Conservation (phyloP, 2,888 invertebrate species). For the Acanthosepion esculentum region DNA sequence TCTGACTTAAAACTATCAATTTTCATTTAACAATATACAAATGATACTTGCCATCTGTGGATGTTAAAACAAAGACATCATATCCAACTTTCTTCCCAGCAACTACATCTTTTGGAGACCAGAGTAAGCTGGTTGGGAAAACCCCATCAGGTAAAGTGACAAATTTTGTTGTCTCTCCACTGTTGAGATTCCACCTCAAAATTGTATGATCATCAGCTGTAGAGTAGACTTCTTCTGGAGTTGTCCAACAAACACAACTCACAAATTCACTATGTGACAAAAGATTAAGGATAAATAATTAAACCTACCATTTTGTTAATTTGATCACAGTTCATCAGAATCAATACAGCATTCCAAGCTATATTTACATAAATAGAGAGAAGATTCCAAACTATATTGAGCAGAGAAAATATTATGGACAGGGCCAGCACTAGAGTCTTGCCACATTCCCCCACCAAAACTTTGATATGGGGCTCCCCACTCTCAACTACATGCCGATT, state of each 20-base stretch:
- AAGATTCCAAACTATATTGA: not conserved
- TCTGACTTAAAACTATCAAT: not conserved
- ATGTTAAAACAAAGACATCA: slow-evolving; percentile 88
- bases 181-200: slow-evolving; percentile 89
- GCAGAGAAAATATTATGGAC: too few species aligned
- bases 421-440: too few species aligned
- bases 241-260: slow-evolving; percentile 94
- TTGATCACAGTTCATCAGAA: not conserved
- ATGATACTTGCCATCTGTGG: slow-evolving; percentile 85
- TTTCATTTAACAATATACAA: not conserved
- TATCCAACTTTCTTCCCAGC: slow-evolving; percentile 76
- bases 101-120: slow-evolving; percentile 82
- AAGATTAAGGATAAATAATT: slow-evolving; percentile 61
- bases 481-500: too few species aligned
- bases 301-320: not conserved
- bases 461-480: too few species aligned
- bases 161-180: slow-evolving; percentile 83
- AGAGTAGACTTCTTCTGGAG: slow-evolving; percentile 93
- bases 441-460: too few species aligned
- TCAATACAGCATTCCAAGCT: not conserved
- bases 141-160: slow-evolving; percentile 88
- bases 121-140: slow-evolving; percentile 91
- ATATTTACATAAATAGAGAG: not conserved
- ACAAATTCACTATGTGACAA: slow-evolving; percentile 81
- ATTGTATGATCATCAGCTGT: slow-evolving; percentile 95